These are phyloP conservation scores for Ptychodera flava DNA, from an alignment of 35 echinoderm and acorn worm genomes.

Conservation along the genomic window DNA sequence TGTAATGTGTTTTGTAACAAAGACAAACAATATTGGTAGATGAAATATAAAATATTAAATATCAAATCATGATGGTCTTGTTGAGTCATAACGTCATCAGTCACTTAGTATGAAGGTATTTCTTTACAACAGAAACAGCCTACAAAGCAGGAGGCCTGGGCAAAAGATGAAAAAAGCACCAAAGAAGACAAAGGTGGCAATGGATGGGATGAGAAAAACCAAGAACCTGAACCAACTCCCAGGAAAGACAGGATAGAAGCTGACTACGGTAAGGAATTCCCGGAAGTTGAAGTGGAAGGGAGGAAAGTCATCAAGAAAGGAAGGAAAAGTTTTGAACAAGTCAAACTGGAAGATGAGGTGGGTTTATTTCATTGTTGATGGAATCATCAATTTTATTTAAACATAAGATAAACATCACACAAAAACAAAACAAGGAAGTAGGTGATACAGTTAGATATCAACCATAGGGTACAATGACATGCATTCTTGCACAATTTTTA, in stretches of 20 bases:
- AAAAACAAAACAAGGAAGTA: no score
- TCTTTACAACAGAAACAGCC: background rate
- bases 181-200: slow-evolving; percentile 18
- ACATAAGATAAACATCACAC: no score
- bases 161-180: slow-evolving; percentile 18
- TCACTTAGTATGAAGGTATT: background rate
- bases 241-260: slow-evolving; percentile 62
- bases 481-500: no score
- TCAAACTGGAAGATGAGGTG: slow-evolving; percentile 78
- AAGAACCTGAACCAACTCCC: slow-evolving; percentile 46
- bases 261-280: slow-evolving; percentile 73
- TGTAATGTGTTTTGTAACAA: no score
- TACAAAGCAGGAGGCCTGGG: slow-evolving; percentile 41
- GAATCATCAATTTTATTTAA: no score
- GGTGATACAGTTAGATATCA: no score
- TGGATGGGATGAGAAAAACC: slow-evolving; percentile 25
- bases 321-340: slow-evolving; percentile 93
- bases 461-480: no score
- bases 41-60: no score
- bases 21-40: no score
- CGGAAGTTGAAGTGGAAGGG: slow-evolving; percentile 75
- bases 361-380: no score
- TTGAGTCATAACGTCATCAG: background rate
- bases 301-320: slow-evolving; percentile 35
- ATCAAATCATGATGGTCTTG: background rate